These are phyloP conservation scores for Periphyllus acericola DNA, from an alignment of 2,888 invertebrate genomes.

Conservation along the genomic window DNA sequence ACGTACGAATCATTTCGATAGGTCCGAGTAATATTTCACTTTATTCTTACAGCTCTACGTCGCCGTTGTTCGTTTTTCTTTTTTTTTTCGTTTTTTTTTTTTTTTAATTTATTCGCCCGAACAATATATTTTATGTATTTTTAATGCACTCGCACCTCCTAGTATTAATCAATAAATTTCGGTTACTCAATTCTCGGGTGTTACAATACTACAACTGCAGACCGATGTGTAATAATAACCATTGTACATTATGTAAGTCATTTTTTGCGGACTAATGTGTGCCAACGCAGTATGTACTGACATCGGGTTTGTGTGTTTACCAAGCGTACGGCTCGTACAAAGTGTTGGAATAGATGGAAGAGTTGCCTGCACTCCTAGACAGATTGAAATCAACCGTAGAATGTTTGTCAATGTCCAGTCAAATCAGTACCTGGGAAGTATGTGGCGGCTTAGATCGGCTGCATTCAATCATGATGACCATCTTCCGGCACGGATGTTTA, in stretches of 20 bases:
- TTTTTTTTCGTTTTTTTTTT: too few species aligned
- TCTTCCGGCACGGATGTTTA: slow-evolving; percentile 72
- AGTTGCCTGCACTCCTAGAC: slow-evolving; percentile 68
- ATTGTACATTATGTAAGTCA: slow-evolving; percentile 8
- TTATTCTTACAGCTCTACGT: not conserved
- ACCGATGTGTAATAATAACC: not conserved
- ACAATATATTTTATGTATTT: not conserved
- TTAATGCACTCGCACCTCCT: not conserved
- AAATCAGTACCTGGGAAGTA: slow-evolving; percentile 73
- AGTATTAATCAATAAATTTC: not conserved
- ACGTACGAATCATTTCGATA: not conserved
- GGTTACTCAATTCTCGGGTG: not conserved
- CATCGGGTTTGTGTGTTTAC: not conserved
- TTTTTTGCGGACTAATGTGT: not conserved
- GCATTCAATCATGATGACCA: slow-evolving; percentile 71
- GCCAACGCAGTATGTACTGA: not conserved
- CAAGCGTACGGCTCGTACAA: not conserved
- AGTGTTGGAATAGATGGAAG: slow-evolving; percentile 26
- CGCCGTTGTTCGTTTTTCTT: not conserved
- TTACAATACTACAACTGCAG: not conserved
- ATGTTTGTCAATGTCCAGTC: slow-evolving; percentile 71
- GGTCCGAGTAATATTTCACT: not conserved
- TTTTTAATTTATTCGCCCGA: not conserved
- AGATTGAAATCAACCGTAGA: slow-evolving; percentile 72
- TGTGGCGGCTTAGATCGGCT: slow-evolving; percentile 72